Base-by-base conservation (phyloP, 2,888 invertebrate genomes). In the Microplitis deprimator region DNA sequence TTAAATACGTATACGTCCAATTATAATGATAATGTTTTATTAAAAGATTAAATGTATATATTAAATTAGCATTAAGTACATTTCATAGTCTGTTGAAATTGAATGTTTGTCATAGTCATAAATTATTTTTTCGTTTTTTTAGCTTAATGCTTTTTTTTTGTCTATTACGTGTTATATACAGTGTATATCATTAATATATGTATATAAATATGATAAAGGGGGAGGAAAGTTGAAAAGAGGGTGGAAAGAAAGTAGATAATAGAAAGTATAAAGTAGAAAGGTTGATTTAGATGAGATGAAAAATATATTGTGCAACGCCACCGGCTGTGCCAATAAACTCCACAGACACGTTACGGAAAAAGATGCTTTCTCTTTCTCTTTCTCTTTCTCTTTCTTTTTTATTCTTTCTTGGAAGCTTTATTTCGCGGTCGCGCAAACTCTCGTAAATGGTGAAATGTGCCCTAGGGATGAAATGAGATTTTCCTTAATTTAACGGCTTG, bases 231-330 rank as follows among this genome's bases (percentile, higher is more conserved):
- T 73, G 67, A 29, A 38, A 60, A 68, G 10, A 8, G 59, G 39
- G 59, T 16, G 1, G 29, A 20, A 70, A 29, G 40, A n/a, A 67
- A 13, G 59, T 40, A 41, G 17, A 50, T 10, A 68, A 39, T 20
- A 39, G 50, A 17, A 61, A 40, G 40, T 60, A 68, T 38, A 68
- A 50, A 17, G 75, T 29, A 40, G 67, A 73, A 59, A 72, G 69
- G 75, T 80, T 81, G 79, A 82, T 81, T 84, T 80, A 79, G 79
- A 81, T 79, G 78, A 79, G 79, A 82, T 79, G 80, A 83, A 81
- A 81, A 81, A 80, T 82, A 81, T 81, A 81, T 81, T 81, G 79
- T 71, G 59, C 50, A 38, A 76, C 7, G 38, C 59, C 71, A 67
- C 71, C 74, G 67, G 71, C 65, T 71, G 71, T 64, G 65, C 75